Evolutionary conservation across 2,113 vertebrate genomes (phyloP).

Genomic region (Leptobrachium ailaonicum): DNA sequence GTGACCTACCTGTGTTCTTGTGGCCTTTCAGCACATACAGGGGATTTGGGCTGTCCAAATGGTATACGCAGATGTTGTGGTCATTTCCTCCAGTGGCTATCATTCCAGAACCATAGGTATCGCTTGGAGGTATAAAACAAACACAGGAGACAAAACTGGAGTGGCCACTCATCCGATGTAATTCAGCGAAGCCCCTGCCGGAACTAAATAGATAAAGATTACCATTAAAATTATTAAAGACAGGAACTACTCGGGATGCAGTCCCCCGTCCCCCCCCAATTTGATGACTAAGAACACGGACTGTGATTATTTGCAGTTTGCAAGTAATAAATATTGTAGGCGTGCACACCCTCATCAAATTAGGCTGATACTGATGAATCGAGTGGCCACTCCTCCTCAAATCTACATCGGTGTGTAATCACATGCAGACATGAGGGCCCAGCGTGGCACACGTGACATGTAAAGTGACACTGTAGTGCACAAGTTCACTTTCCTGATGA

Average conservation of each 20-base stretch:
- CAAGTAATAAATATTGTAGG: too few relatives aligned
- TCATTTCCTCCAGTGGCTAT: conserved; percentile 95
- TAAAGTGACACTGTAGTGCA: too few relatives aligned
- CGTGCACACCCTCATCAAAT: too few relatives aligned
- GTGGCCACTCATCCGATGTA: conserved; percentile 92
- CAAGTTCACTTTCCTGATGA: too few relatives aligned
- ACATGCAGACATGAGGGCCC: too few relatives aligned
- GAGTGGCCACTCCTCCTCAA: too few relatives aligned
- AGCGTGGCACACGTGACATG: too few relatives aligned
- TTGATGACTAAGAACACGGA: too few relatives aligned
- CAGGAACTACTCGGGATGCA: neutral
- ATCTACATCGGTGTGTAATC: too few relatives aligned
- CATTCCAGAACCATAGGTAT: conserved; percentile 85
- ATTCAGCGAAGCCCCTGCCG: conserved; percentile 84
- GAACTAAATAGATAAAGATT: conserved; percentile 65
- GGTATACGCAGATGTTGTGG: conserved; percentile 91
- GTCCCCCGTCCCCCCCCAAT: too few relatives aligned
- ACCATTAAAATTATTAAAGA: neutral
- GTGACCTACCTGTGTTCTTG: conserved; percentile 85
- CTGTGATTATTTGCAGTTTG: too few relatives aligned
- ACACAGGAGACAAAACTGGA: conserved; percentile 94
- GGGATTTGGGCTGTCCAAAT: conserved; percentile 79
- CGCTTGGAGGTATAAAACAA: conserved; percentile 88
- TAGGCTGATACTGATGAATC: too few relatives aligned
- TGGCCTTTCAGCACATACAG: conserved; percentile 87